Percentiles rank a stretch among this genome's conserved stretches.
phyloP scores from a whole-genome alignment of 2,113 vertebrate genomes.

The Puffinus mauretanicus region DNA sequence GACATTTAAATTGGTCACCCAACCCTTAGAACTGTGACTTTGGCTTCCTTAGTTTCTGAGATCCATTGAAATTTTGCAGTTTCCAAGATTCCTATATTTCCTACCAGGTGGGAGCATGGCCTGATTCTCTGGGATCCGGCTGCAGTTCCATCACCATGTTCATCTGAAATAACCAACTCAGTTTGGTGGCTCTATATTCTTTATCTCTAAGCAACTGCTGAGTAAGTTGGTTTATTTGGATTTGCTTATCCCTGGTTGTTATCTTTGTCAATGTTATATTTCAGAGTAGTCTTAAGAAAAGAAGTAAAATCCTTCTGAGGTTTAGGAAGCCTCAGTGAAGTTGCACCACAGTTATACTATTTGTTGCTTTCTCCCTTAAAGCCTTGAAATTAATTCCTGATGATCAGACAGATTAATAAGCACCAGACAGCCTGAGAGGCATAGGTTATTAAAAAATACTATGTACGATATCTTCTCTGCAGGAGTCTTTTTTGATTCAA shows the following conservation, averaged over 20 bases:
- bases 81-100: not conserved
- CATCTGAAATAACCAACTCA: not conserved
- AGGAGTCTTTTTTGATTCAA: not conserved
- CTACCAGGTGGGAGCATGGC: not conserved
- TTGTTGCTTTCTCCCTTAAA: not conserved
- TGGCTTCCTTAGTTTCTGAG: not conserved
- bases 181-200: not conserved
- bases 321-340: not conserved
- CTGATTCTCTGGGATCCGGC: not conserved
- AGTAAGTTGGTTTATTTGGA: not conserved
- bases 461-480: not conserved
- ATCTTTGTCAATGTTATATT: not conserved
- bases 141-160: not conserved
- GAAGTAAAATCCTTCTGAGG: not conserved
- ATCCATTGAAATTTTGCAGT: not conserved
- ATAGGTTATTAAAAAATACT: not conserved
- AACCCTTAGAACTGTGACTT: not conserved
- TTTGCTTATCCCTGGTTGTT: not conserved
- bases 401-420: slow-evolving; percentile 14
- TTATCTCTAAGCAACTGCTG: not conserved
- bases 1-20: not conserved
- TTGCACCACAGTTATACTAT: not conserved
- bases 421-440: not conserved
- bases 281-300: not conserved
- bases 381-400: slow-evolving; percentile 5